phyloP scores from a whole-genome alignment of 2,797 vertebrate genomes.

The Galaxias olidus region DNA sequence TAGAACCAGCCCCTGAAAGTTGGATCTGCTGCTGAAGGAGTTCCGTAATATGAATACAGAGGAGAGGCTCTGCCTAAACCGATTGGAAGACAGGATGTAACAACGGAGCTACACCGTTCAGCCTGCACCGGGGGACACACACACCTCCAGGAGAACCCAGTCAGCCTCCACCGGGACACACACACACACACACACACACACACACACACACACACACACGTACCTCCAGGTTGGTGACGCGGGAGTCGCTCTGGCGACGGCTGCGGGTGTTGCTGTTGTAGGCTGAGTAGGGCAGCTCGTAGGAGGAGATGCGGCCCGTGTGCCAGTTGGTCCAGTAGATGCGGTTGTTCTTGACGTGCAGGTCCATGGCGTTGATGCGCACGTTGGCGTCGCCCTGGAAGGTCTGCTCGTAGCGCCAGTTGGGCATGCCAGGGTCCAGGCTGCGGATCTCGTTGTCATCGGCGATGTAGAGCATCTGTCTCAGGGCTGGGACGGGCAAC shows the following conservation, averaged over 20 bases:
- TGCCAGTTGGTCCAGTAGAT: constrained; percentile 99
- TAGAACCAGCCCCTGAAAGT: too few relatives aligned
- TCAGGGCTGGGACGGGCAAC: constrained; percentile 68
- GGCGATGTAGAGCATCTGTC: constrained; percentile 90
- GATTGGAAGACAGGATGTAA: not conserved
- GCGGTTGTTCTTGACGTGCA: constrained; percentile 89
- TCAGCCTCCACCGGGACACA: not conserved
- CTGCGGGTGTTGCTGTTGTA: constrained; percentile 81
- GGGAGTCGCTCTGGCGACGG: constrained; percentile 83
- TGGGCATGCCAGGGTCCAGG: constrained; percentile 88
- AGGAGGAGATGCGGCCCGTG: constrained; percentile 89
- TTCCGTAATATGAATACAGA: too few relatives aligned
- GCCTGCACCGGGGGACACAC: too few relatives aligned
- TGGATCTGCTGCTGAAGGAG: too few relatives aligned
- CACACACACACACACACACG: constrained; percentile 34
- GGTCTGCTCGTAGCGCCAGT: constrained; percentile 90
- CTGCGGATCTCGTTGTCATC: constrained; percentile 97
- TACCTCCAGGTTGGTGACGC: constrained; percentile 87
- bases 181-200: not conserved
- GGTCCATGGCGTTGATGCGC: constrained; percentile 95
- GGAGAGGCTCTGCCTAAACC: too few relatives aligned
- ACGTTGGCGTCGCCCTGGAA: constrained; percentile 92
- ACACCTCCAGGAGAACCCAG: not conserved
- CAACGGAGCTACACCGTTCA: too few relatives aligned
- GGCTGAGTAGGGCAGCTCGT: constrained; percentile 78